phyloP scores from a whole-genome alignment of 2,113 vertebrate species.

The Potamarius usumacintae region DNA sequence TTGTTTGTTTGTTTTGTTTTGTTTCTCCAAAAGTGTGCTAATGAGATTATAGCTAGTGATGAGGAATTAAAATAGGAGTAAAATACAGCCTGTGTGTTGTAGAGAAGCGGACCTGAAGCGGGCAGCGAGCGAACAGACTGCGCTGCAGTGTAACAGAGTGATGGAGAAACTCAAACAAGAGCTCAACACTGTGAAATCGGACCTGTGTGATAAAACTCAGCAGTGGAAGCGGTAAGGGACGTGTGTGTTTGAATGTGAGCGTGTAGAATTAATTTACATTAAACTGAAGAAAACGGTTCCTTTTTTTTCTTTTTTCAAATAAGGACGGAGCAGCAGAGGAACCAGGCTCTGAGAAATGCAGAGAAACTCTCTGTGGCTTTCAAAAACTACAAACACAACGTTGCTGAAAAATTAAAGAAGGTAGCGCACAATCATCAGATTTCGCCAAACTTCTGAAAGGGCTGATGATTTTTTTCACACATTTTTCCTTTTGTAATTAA shows the following conservation, averaged over 20 bases:
- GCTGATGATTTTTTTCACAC: too few relatives aligned
- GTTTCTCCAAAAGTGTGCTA: too few relatives aligned
- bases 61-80: neutral
- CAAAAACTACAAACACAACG: constrained; percentile 81
- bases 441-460: neutral
- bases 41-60: neutral
- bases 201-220: constrained; percentile 74
- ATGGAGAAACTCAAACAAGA: constrained; percentile 78
- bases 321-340: constrained; percentile 86
- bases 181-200: constrained; percentile 75
- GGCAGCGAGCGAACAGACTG: constrained; percentile 74
- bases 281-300: too few relatives aligned
- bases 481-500: neutral
- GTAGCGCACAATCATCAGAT: constrained; percentile 59
- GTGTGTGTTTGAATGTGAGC: neutral
- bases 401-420: constrained; percentile 79
- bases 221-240: constrained; percentile 79
- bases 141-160: constrained; percentile 75
- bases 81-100: neutral
- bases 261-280: too few relatives aligned
- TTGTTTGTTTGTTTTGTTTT: too few relatives aligned
- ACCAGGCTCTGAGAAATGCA: constrained; percentile 84
- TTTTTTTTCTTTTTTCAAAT: neutral
- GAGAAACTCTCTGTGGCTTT: constrained; percentile 85
- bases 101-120: constrained; percentile 83